phyloP scores from a whole-genome alignment of 2,888 invertebrate species.

The Abrostola triplasia region DNA sequence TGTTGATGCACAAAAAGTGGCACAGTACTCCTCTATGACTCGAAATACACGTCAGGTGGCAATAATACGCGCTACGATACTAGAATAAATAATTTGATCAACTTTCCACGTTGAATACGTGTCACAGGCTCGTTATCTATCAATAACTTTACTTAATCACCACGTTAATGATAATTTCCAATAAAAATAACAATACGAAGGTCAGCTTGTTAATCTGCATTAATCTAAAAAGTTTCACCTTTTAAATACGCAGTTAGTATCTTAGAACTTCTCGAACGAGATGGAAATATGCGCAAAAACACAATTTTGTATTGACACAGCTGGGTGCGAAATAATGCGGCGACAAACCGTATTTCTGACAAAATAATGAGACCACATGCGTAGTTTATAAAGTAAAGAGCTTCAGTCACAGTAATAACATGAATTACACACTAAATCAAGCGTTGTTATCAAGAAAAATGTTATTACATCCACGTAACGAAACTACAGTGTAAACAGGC shows the following conservation, averaged over 20 bases:
- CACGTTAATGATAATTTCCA: conserved; percentile 40
- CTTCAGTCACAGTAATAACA: conserved; percentile 37
- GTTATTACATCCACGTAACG: conserved; percentile 50
- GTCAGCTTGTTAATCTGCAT: conserved; percentile 29
- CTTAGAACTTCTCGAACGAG: conserved; percentile 25
- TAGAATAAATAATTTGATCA: conserved; percentile 7
- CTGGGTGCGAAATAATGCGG: conserved; percentile 38
- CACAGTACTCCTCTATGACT: conserved; percentile 13
- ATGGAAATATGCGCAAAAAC: conserved; percentile 44
- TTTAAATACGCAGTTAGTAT: conserved; percentile 26
- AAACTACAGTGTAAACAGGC: conserved; percentile 54
- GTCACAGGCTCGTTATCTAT: conserved; percentile 51
- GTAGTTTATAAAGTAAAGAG: conserved; percentile 39
- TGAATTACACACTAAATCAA: conserved; percentile 64
- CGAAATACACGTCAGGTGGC: conserved; percentile 9
- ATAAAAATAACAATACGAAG: conserved; percentile 32
- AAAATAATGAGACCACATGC: conserved; percentile 20
- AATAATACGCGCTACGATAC: conserved; percentile 3
- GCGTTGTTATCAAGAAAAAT: conserved; percentile 56
- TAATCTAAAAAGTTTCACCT: conserved; percentile 40
- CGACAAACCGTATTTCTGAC: conserved; percentile 25
- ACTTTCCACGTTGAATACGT: conserved; percentile 48
- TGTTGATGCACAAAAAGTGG: conserved; percentile 23
- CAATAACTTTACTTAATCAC: conserved; percentile 43
- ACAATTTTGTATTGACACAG: conserved; percentile 48